Evolutionary conservation across 2,113 vertebrate genomes (phyloP), one percentile per base, ranked within the genome.

Genomic region (Ia io): DNA sequence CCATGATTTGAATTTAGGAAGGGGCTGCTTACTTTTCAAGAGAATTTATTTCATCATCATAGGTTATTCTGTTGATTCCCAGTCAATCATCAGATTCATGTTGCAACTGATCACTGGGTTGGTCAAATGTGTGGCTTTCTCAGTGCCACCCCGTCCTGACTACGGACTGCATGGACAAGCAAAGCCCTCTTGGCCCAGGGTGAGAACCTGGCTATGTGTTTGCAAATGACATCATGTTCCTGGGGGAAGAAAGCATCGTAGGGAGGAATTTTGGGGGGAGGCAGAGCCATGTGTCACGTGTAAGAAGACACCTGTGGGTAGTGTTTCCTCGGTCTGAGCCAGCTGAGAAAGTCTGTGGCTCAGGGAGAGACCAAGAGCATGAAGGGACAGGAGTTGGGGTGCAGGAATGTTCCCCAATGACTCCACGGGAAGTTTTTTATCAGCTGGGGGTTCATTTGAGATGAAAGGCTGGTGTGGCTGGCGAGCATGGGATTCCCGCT

Each of bases 391-490:
- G 32, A 70, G 49, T 42, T 18, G 16, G 37, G 74, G 4, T 67
- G 22, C 17, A 71, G 70, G 59, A 86, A 84, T 65, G 63, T 23
- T 61, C 44, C 44, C 93, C 89, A 84, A 49, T 83, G 96, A 85
- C n/a, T 42, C 65, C 79, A 74, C 20, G 1, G 47, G 42, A 94
- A 96, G 2, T 74, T 95, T 84, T 84, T 93, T 87, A 98, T 94
- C 96, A 98, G 96, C 96, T 97, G 94, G 97, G 97, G 96, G 94
- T 97, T 98, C 97, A 98, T 97, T 93, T 53, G 92, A 95, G 86
- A 76, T 97, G 86, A 97, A 97, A 98, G 97, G 49, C 88, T 98
- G 93, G 96, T 95, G 95, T 93, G 97, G 96, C 97, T 93, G 97
- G 96, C 97, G 96, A 97, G 70, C 97, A 42, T 4, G 74, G 89